Percentiles rank a stretch among this genome's conserved stretches.
Conservation (phyloP, 2,113 vertebrate genomes). For the Scomber colias region DNA sequence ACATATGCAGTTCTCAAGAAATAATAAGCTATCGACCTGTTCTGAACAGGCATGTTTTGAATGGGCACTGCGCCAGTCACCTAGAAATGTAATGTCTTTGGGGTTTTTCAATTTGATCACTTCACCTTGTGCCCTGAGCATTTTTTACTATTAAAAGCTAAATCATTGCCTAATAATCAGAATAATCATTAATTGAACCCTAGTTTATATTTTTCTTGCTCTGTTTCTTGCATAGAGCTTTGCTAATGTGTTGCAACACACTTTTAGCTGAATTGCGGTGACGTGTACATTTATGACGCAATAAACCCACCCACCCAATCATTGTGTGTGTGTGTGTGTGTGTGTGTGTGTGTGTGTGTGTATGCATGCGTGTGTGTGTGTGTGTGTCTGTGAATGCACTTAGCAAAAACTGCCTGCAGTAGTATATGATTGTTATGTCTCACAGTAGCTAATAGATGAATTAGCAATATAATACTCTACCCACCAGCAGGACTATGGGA, state of each 20-base stretch:
- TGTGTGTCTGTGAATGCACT: not conserved
- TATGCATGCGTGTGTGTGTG: not conserved
- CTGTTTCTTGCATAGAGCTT: not conserved
- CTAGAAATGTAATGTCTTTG: too few species aligned
- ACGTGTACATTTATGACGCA: not conserved
- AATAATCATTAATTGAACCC: too few species aligned
- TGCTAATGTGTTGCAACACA: constrained; percentile 18
- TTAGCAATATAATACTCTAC: not conserved
- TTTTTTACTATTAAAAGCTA: too few species aligned
- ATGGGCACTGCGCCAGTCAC: too few species aligned
- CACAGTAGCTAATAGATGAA: constrained; percentile 30
- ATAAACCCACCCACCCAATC: not conserved
- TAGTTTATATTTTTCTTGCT: too few species aligned
- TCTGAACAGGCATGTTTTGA: too few species aligned
- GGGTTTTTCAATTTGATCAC: too few species aligned
- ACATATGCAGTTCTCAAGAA: too few species aligned
- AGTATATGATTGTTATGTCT: not conserved
- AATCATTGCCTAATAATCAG: too few species aligned
- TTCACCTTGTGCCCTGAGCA: too few species aligned
- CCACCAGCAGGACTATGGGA: not conserved
- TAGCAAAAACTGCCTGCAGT: not conserved
- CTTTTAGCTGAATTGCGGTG: not conserved
- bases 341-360: not conserved
- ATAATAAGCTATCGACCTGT: too few species aligned
- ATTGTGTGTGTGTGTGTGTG: not conserved